Conservation (phyloP, 53 echinoderm and acorn worm species). For the Antedon mediterranea region DNA sequence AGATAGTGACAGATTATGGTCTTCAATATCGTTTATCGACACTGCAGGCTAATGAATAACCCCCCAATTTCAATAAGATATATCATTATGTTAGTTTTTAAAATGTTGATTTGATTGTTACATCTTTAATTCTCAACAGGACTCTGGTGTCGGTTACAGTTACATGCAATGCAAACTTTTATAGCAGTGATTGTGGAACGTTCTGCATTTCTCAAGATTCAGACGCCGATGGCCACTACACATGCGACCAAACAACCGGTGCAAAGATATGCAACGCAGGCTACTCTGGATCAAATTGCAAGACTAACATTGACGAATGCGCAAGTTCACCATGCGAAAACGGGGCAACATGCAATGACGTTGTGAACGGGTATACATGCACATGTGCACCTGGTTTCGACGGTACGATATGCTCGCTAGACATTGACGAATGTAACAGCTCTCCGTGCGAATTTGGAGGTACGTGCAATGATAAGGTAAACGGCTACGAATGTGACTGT, state of each 20-base stretch:
- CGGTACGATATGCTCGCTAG: background rate
- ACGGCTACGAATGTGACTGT: conserved; percentile 9
- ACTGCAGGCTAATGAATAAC: no score
- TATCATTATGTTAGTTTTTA: no score
- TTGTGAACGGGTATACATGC: conserved; percentile 5
- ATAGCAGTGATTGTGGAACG: background rate
- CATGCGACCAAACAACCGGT: background rate
- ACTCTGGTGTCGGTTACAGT: background rate
- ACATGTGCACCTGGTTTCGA: background rate
- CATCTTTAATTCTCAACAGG: background rate
- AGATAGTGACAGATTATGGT: no score
- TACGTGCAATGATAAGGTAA: conserved; percentile 5
- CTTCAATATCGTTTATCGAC: no score
- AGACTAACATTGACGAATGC: conserved; percentile 28
- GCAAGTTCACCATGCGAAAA: conserved; percentile 24
- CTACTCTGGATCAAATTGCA: conserved; percentile 17
- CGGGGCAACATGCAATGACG: conserved; percentile 2
- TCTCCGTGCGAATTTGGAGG: conserved; percentile 11
- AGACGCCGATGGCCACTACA: background rate
- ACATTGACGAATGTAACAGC: conserved; percentile 10
- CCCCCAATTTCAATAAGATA: no score
- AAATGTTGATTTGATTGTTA: no score
- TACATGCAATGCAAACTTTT: background rate
- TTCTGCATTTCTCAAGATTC: background rate
- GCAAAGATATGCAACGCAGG: conserved; percentile 19